Evolutionary conservation across 2,113 vertebrate species (phyloP).

Genomic region (Pseudorectes ferrugineus): DNA sequence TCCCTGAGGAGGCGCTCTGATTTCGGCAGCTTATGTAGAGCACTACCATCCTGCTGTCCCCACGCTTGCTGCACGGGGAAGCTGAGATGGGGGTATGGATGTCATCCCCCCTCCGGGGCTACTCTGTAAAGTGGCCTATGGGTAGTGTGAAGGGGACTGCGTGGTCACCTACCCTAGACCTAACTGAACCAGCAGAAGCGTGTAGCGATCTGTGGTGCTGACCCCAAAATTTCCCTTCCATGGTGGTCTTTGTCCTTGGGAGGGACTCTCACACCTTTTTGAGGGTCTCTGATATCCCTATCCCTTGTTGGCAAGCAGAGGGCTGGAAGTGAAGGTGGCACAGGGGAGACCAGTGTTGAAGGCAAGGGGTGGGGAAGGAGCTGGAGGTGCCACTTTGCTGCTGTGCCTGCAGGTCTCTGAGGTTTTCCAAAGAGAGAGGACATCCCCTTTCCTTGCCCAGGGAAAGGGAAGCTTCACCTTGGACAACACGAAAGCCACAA

Average conservation of each 20-base stretch:
- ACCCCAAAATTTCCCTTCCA: not conserved
- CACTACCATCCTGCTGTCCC: not conserved
- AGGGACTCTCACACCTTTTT: not conserved
- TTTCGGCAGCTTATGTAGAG: slow-evolving; percentile 20
- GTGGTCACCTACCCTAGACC: not conserved
- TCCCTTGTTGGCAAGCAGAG: not conserved
- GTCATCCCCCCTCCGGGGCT: not conserved
- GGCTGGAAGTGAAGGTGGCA: not conserved
- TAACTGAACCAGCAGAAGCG: not conserved
- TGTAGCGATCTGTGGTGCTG: not conserved
- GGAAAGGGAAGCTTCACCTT: not conserved
- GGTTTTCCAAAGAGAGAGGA: not conserved
- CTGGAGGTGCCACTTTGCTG: not conserved
- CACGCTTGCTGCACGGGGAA: rapidly evolving
- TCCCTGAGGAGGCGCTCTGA: slow-evolving; percentile 33
- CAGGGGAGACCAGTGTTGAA: not conserved
- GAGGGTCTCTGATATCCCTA: not conserved
- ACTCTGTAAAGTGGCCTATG: not conserved
- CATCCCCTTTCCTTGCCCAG: not conserved
- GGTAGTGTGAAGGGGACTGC: not conserved
- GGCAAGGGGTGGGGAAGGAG: not conserved
- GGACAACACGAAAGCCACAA: not conserved
- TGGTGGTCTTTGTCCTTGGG: not conserved
- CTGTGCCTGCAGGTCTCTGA: not conserved
- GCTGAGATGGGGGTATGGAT: not conserved